Evolutionary conservation across 2,888 invertebrate genomes (phyloP), one percentile per base, ranked within the genome.

Genomic region (Tinea pellionella): DNA sequence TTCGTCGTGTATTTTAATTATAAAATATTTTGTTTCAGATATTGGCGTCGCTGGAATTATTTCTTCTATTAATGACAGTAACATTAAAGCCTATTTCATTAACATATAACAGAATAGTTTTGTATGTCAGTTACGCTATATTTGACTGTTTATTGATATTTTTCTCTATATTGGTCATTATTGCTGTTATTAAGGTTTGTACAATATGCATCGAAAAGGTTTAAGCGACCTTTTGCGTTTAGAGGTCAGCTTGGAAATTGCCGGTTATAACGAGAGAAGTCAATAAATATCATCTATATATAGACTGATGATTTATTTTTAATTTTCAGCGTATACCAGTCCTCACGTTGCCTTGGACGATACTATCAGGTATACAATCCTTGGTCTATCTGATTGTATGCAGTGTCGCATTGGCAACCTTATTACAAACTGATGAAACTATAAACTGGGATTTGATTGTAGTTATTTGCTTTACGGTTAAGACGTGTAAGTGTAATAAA

Each of bases 171-270:
- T 18, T 55, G 4, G n/a, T 55, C 2, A 11, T 55, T 12, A 2
- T 55, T 8, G 55, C 12, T 19, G 18, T 24, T 55, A 19, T 55
- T 55, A 55, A 29, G 55, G 55, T 55, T n/a, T 16, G 55, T 55
- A 9, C 12, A n/a, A n/a, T n/a, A n/a, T n/a, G n/a, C n/a, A n/a
- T n/a, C n/a, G n/a, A n/a, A n/a, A n/a, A n/a, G n/a, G n/a, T n/a
- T n/a, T n/a, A n/a, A n/a, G n/a, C n/a, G n/a, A n/a, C n/a, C n/a
- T n/a, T n/a, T n/a, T n/a, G n/a, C n/a, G n/a, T n/a, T n/a, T n/a
- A n/a, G n/a, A n/a, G n/a, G n/a, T n/a, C n/a, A n/a, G n/a, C n/a
- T n/a, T n/a, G n/a, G n/a, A n/a, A n/a, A n/a, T n/a, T n/a, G n/a
- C n/a, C n/a, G n/a, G n/a, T n/a, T n/a, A n/a, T n/a, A n/a, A n/a